Evolutionary conservation across 2,113 vertebrate genomes (phyloP).

Genomic region (Pholis gunnellus): DNA sequence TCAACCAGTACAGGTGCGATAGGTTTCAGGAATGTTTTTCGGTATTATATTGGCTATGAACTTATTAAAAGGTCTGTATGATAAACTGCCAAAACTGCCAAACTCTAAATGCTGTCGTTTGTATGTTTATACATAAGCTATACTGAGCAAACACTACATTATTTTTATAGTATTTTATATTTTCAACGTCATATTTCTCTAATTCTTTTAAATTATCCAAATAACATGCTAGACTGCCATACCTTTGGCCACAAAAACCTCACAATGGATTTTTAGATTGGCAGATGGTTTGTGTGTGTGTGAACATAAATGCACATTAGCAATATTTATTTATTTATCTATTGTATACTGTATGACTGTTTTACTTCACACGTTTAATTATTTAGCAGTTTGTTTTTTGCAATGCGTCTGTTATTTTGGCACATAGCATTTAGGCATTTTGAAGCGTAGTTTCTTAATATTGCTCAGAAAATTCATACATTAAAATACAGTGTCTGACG

Average conservation of each 20-base stretch:
- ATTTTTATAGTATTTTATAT: too few relatives aligned
- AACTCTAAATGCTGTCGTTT: not conserved
- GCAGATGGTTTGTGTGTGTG: constrained; percentile 13
- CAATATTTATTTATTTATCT: not conserved
- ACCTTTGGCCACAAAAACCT: not conserved
- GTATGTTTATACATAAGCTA: not conserved
- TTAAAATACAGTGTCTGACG: not conserved
- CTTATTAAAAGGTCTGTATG: not conserved
- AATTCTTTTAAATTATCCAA: not conserved
- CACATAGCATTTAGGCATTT: not conserved
- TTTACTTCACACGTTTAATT: constrained; percentile 38
- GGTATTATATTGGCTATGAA: not conserved
- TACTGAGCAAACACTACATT: not conserved
- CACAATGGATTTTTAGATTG: not conserved
- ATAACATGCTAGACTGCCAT: not conserved
- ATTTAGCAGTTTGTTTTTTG: constrained; percentile 31
- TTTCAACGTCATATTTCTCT: too few relatives aligned
- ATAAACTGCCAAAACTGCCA: not conserved
- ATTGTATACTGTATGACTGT: not conserved
- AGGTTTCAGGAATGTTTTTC: not conserved
- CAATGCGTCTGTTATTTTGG: constrained; percentile 38
- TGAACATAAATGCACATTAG: not conserved
- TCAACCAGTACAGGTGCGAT: constrained; percentile 92
- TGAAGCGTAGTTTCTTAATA: constrained; percentile 3
- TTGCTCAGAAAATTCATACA: constrained; percentile 1